Evolutionary conservation across 2,888 invertebrate genomes (phyloP), one percentile per base, ranked within the genome.

Genomic region (Tachina fera): DNA sequence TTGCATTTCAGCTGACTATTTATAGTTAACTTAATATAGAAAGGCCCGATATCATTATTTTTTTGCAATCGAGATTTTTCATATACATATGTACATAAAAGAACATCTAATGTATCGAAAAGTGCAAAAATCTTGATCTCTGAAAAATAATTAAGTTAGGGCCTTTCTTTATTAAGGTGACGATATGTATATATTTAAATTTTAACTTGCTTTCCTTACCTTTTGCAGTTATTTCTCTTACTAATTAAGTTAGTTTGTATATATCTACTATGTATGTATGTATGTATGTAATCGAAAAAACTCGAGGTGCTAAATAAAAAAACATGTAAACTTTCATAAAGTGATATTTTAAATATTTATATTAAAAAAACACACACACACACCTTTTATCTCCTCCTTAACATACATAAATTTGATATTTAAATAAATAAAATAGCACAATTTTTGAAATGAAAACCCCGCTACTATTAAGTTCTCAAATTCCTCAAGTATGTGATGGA

Each of bases 261-360:
- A 43, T 71, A 4, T n/a, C n/a, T n/a, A n/a, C n/a, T n/a, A n/a
- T n/a, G n/a, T n/a, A 31, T 31, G 31, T 31, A 31, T 31, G 31
- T 31, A 31, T 31, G 31, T 31, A 31, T 31, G 31, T 31, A 31
- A 6, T 31, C 65, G 39, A 70, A 68, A 68, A 45, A 68, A 47
- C 60, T 53, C n/a, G 61, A 72, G 86, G 79, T 80, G 86, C 79
- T 83, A 86, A 72, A 68, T 61, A 47, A 61, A 78, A 31, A 78
- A 31, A 31, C 6, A 31, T 31, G 6, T 53, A 68, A n/a, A 53
- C 63, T 31, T 63, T 60, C 3, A 41, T 47, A 77, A 58, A 74
- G 83, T 84, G 87, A 87, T 84, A 87, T 86, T 84, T 79, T 61
- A 68, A 67, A 82, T 75, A 85, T 76, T 74, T 56, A 80, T 68